Conservation (phyloP, 2,888 invertebrate species). For the Cosmia trapezina region DNA sequence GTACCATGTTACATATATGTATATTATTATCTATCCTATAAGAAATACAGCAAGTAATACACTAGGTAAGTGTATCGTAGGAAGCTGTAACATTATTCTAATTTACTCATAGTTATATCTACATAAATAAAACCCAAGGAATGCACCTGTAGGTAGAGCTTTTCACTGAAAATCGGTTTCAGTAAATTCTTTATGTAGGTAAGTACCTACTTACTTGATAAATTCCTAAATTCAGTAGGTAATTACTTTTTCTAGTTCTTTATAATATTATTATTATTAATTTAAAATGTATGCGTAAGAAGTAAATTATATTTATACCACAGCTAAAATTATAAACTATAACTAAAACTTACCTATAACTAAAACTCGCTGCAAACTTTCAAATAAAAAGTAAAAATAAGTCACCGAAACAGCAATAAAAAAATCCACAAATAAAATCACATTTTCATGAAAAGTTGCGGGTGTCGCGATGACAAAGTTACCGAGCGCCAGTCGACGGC, state of each 20-base stretch:
- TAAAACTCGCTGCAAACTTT: conserved; percentile 33
- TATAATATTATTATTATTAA: not conserved
- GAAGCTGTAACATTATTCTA: not conserved
- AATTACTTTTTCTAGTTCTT: not conserved
- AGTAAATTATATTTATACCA: not conserved
- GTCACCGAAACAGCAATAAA: conserved; percentile 50
- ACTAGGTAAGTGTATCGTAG: not conserved
- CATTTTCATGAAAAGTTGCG: conserved; percentile 61
- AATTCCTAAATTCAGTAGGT: not conserved
- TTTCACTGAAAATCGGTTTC: not conserved
- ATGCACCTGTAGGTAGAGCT: conserved; percentile 1
- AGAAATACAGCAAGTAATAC: not conserved
- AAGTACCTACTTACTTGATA: not conserved
- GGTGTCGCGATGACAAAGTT: conserved; percentile 66
- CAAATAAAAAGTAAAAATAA: conserved; percentile 27
- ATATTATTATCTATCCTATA: not conserved
- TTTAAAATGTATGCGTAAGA: not conserved
- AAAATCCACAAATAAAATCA: conserved; percentile 62
- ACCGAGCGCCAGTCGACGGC: conserved; percentile 49
- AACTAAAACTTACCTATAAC: conserved; percentile 40
- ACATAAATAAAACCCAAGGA: not conserved
- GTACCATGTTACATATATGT: no score
- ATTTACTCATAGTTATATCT: not conserved
- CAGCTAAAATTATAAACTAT: conserved; percentile 4
- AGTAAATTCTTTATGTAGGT: not conserved